These are phyloP conservation scores for Camelus dromedarius DNA, from an alignment of 2,113 vertebrate genomes.

Conservation along the genomic window DNA sequence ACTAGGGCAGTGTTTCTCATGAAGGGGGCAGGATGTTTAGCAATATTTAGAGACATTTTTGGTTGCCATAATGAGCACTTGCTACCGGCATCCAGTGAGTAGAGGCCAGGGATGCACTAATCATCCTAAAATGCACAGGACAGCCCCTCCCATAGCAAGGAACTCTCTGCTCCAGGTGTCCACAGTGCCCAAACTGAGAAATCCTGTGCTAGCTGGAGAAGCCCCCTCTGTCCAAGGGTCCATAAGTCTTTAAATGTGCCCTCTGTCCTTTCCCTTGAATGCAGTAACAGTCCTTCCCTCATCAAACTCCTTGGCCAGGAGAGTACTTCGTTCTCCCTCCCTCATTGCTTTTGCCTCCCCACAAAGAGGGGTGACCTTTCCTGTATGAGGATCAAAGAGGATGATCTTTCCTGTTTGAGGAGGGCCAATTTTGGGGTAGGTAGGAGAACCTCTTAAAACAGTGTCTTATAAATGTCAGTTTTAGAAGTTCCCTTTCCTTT, in stretches of 20 bases:
- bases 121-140: neutral
- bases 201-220: neutral
- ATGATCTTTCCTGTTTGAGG: neutral
- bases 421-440: neutral
- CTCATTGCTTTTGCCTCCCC: conserved; percentile 40
- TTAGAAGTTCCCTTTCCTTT: conserved; percentile 62
- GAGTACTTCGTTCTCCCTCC: neutral
- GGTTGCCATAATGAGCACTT: neutral
- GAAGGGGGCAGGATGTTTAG: neutral
- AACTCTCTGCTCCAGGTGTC: neutral
- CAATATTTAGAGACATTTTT: conserved; percentile 19
- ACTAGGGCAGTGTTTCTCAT: neutral
- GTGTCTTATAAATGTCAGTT: conserved; percentile 42
- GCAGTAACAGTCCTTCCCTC: conserved; percentile 26
- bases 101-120: neutral
- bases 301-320: neutral
- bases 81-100: neutral
- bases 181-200: neutral
- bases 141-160: neutral
- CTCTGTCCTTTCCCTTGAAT: conserved; percentile 32
- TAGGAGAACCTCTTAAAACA: conserved; percentile 59
- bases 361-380: neutral
- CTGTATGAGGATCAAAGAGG: conserved; percentile 12
- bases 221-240: neutral
- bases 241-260: neutral